Percentiles rank a stretch among this genome's conserved stretches.
These are phyloP conservation scores for Epinephelus coioides DNA, from an alignment of 2,797 vertebrate species.

Conservation along the genomic window DNA sequence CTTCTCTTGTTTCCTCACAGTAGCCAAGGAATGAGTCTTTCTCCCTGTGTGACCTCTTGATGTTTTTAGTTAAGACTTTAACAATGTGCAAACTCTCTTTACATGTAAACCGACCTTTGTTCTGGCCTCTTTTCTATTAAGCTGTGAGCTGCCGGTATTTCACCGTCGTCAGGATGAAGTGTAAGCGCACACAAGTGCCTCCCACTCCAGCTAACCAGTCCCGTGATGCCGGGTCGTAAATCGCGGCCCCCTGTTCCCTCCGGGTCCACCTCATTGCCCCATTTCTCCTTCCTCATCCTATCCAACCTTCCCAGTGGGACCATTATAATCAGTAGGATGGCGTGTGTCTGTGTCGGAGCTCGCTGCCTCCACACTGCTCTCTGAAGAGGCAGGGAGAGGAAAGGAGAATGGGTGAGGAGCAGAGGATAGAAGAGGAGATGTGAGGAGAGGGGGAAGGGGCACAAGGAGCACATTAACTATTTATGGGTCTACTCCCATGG, in stretches of 20 bases:
- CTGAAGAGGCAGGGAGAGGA: constrained; percentile 23
- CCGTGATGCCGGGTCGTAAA: constrained; percentile 63
- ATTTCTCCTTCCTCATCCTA: constrained; percentile 60
- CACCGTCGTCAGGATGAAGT: constrained; percentile 48
- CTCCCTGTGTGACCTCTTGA: constrained; percentile 16
- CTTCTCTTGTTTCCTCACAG: constrained; percentile 13
- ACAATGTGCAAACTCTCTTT: background rate
- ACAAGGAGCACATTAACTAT: constrained; percentile 84
- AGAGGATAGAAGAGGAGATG: constrained; percentile 47
- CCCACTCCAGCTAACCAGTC: constrained; percentile 68
- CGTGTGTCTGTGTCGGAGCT: constrained; percentile 48
- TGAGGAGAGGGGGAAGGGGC: constrained; percentile 55
- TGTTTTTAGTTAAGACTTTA: constrained; percentile 5
- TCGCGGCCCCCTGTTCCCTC: constrained; percentile 49
- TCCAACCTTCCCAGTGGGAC: constrained; percentile 70
- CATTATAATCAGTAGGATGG: constrained; percentile 71
- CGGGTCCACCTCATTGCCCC: constrained; percentile 46
- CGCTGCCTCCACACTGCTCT: constrained; percentile 38
- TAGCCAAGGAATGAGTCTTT: background rate
- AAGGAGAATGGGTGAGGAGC: constrained; percentile 41
- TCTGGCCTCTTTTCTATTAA: constrained; percentile 25
- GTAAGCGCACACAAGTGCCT: constrained; percentile 55
- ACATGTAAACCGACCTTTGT: constrained; percentile 16
- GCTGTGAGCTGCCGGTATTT: constrained; percentile 35
- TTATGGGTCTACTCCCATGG: constrained; percentile 79